Evolutionary conservation across 1,140 invertebrate genomes (phyloP).

Genomic region (Zaprionus ghesquierei): DNA sequence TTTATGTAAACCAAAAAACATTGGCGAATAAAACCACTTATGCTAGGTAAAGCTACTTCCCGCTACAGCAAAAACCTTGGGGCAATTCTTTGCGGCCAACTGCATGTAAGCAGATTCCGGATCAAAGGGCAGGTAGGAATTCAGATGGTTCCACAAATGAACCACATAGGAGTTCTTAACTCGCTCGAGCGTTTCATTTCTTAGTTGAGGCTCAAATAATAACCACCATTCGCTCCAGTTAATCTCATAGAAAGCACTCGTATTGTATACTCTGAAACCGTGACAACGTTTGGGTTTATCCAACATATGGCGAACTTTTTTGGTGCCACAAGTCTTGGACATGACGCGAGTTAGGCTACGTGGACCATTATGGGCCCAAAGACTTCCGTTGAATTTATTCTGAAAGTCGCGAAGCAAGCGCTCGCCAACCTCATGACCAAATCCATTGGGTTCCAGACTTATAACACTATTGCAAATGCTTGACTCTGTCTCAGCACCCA

Average conservation of each 20-base stretch:
- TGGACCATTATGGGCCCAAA: slow-evolving; percentile 89
- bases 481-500: slow-evolving; percentile 85
- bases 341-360: slow-evolving; percentile 87
- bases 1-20: too few relatives aligned
- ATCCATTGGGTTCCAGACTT: slow-evolving; percentile 83
- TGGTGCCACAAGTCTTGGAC: slow-evolving; percentile 84
- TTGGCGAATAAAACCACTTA: too few relatives aligned
- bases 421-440: slow-evolving; percentile 82
- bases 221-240: slow-evolving; percentile 85
- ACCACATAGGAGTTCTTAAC: slow-evolving; percentile 84
- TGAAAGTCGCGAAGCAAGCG: slow-evolving; percentile 85
- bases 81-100: slow-evolving; percentile 85
- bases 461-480: slow-evolving; percentile 87
- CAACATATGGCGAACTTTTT: slow-evolving; percentile 85
- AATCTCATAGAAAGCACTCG: slow-evolving; percentile 86
- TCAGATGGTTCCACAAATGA: slow-evolving; percentile 89
- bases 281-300: slow-evolving; percentile 83
- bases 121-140: slow-evolving; percentile 82
- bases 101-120: slow-evolving; percentile 83
- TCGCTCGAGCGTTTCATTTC: slow-evolving; percentile 83
- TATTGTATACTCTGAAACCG: slow-evolving; percentile 86
- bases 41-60: slow-evolving; percentile 35
- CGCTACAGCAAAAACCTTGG: slow-evolving; percentile 83
- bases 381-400: slow-evolving; percentile 84
- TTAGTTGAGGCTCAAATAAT: slow-evolving; percentile 85